These are phyloP conservation scores for Zalophus californianus DNA, from an alignment of 2,797 vertebrate genomes.

Conservation along the genomic window DNA sequence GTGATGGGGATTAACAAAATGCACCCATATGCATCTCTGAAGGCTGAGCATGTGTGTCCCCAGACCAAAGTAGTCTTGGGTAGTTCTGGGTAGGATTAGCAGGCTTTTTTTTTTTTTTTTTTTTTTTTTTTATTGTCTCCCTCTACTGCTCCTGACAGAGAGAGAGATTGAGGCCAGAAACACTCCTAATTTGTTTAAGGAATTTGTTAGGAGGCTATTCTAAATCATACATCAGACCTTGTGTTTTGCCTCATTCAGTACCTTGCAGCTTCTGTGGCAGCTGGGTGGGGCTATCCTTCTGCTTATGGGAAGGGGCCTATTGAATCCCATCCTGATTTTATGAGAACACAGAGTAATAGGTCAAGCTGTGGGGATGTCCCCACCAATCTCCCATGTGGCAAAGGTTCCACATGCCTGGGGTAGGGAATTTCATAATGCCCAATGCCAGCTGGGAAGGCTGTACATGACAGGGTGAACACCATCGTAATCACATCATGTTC, in stretches of 20 bases:
- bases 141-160: constrained; percentile 41
- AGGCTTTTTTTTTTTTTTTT: constrained; percentile 4
- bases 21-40: constrained; percentile 77
- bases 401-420: constrained; percentile 59
- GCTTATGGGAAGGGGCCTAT: neutral
- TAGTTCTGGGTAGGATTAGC: constrained; percentile 74
- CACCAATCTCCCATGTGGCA: constrained; percentile 58
- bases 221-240: neutral
- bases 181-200: constrained; percentile 12
- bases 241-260: neutral
- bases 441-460: constrained; percentile 68
- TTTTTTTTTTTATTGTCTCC: constrained; percentile 44
- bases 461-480: constrained; percentile 43
- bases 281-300: neutral
- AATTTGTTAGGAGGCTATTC: neutral
- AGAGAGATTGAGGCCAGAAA: constrained; percentile 6
- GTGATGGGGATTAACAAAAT: constrained; percentile 79
- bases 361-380: constrained; percentile 76
- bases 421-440: constrained; percentile 70
- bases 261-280: neutral
- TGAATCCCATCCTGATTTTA: constrained; percentile 39
- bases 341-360: constrained; percentile 76
- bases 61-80: constrained; percentile 62
- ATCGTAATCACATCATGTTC: constrained; percentile 83
- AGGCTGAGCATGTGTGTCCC: constrained; percentile 61